Conservation (phyloP, 2,888 invertebrate genomes). For the Macrosiphum euphorbiae region DNA sequence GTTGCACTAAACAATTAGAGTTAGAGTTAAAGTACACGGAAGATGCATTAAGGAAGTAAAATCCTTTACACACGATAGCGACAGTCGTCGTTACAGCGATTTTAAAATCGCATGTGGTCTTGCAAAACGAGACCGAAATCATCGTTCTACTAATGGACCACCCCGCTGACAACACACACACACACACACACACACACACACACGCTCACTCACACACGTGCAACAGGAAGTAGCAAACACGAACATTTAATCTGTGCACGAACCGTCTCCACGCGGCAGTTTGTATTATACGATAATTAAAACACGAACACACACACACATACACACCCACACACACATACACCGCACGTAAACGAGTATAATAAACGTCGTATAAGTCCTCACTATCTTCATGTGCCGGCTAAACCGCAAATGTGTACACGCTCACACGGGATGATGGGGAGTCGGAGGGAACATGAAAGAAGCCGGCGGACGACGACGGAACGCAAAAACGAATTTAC, state of each 20-base stretch:
- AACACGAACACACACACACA: not conserved
- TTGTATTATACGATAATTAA: slow-evolving; percentile 31
- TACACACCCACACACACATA: not conserved
- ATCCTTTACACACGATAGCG: not conserved
- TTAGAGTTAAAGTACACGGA: not conserved
- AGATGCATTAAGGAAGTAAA: not conserved
- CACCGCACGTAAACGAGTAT: not conserved
- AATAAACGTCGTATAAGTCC: not conserved
- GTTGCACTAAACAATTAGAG: not conserved
- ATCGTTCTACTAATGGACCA: not conserved
- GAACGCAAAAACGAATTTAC: slow-evolving; percentile 31
- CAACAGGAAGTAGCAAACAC: too few relatives aligned
- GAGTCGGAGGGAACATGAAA: not conserved
- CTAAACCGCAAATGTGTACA: not conserved
- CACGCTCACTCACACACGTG: not conserved
- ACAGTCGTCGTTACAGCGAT: not conserved
- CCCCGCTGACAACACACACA: not conserved
- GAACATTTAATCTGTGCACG: too few relatives aligned
- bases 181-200: not conserved
- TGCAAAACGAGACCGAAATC: not conserved
- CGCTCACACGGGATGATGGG: not conserved
- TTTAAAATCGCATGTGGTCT: not conserved
- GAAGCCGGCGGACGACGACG: slow-evolving; percentile 11
- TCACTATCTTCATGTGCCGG: not conserved
- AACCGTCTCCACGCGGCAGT: not conserved